phyloP scores from a whole-genome alignment of 2,113 vertebrate species.

The Regulus satrapa region DNA sequence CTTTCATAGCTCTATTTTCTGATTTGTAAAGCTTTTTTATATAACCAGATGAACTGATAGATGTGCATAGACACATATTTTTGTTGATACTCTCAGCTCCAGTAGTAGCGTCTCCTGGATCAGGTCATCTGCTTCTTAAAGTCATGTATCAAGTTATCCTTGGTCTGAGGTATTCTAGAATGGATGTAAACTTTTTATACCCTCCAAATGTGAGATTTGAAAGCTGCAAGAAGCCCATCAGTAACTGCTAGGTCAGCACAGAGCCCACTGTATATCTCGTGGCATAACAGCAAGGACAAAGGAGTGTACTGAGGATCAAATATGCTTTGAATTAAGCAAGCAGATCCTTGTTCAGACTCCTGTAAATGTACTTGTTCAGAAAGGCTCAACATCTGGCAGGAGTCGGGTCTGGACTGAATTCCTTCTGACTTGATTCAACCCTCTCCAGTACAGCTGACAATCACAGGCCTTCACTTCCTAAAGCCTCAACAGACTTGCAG shows the following conservation, averaged over 20 bases:
- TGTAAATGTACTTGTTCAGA: background rate
- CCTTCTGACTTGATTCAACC: background rate
- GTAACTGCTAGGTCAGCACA: background rate
- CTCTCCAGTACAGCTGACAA: background rate
- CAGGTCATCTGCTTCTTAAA: background rate
- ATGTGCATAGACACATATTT: background rate
- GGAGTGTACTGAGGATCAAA: background rate
- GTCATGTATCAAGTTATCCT: background rate
- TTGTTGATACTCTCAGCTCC: background rate
- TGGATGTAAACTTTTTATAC: background rate
- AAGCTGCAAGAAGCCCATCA: background rate
- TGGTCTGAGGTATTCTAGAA: background rate
- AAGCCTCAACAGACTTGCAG: background rate
- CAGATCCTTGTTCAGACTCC: background rate
- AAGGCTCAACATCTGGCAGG: background rate
- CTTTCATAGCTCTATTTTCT: background rate
- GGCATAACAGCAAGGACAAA: background rate
- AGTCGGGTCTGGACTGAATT: background rate
- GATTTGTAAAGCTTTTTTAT: background rate
- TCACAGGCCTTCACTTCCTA: rapidly evolving
- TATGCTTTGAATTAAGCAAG: background rate
- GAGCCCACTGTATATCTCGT: background rate
- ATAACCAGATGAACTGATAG: background rate
- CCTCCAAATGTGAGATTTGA: background rate
- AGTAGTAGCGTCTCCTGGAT: background rate